Conservation (phyloP, 2,797 vertebrate genomes). For the Caiman crocodilus region DNA sequence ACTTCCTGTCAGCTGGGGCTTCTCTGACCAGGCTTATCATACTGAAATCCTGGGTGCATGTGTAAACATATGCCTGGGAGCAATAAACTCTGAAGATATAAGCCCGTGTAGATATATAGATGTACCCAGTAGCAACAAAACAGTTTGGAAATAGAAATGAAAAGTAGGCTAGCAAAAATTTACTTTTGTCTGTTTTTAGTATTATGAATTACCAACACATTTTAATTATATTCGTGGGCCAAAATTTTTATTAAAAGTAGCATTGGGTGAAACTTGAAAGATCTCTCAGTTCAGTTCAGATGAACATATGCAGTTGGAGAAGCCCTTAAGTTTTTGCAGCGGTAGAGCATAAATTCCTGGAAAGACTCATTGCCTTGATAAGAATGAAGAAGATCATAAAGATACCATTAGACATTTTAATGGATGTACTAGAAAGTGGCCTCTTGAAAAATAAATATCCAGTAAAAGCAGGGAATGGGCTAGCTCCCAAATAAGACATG, state of each 20-base stretch:
- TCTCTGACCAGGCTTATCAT: too few species aligned
- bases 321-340: not conserved
- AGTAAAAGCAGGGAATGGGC: not conserved
- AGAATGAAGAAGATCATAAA: not conserved
- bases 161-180: not conserved
- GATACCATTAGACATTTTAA: not conserved
- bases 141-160: not conserved
- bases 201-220: not conserved
- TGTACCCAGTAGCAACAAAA: too few species aligned
- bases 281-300: not conserved
- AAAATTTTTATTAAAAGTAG: not conserved
- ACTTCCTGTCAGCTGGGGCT: too few species aligned
- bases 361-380: not conserved
- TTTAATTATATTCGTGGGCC: not conserved
- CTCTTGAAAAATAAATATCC: not conserved
- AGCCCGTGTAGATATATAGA: too few species aligned
- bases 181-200: not conserved
- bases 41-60: too few species aligned
- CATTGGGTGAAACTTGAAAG: not conserved
- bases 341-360: not conserved
- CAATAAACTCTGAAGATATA: too few species aligned
- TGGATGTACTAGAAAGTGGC: not conserved
- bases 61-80: too few species aligned
- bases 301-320: not conserved
- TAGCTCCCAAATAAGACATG: not conserved